Base-by-base conservation (phyloP, 1,140 invertebrate genomes). In the Heliothis virescens region DNA sequence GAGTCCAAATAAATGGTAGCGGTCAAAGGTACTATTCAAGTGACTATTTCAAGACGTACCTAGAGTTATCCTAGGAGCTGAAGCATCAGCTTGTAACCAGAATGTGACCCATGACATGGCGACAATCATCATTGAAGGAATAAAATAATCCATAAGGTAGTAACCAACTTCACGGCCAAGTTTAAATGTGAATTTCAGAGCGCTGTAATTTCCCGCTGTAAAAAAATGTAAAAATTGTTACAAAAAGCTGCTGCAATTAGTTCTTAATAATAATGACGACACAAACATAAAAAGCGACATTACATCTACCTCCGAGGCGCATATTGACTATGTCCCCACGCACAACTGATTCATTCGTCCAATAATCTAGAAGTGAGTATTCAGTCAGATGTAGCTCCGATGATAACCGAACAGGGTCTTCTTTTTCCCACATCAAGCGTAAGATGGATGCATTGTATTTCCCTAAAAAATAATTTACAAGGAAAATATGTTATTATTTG, bases 71-170 rank as follows among this genome's bases (percentile, higher is more conserved):
- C 97, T 95, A 18, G 98, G 97, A 7, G 98, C 97, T 13, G 97
- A 96, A 15, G 98, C 97, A 87, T 98, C 98, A 26, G 97, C 96
- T 88, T 98, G 98, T 63, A 98, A 92, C 98, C 98, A 98, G 87
- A 98, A 98, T 0, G 98, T 98, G 15, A 98, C 98, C 98, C 98
- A 98, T 0, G 98, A 98, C 76, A 98, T 97, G 15, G 97, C 96
- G 3, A 98, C 98, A 73, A 98, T 96, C 80, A 98, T 96, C 94
- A 98, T 98, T 5, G 98, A 98, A 0, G 98, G 98, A 78, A 98
- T 96, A 84, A 98, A 98, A 87, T 98, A 98, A 83, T 98, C 98
- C 96, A 98, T 98, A 63, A 98, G 95, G 85, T 98, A 98, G 89
- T 98, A 98, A 59, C 98, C 98, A 83, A 98, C 97, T 94, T 98